A percentile compares a stretch with the other conserved stretches of the same genome.
Evolutionary conservation across 2,113 vertebrate genomes (phyloP).

Genomic region (Brachypodius melanocephalos): DNA sequence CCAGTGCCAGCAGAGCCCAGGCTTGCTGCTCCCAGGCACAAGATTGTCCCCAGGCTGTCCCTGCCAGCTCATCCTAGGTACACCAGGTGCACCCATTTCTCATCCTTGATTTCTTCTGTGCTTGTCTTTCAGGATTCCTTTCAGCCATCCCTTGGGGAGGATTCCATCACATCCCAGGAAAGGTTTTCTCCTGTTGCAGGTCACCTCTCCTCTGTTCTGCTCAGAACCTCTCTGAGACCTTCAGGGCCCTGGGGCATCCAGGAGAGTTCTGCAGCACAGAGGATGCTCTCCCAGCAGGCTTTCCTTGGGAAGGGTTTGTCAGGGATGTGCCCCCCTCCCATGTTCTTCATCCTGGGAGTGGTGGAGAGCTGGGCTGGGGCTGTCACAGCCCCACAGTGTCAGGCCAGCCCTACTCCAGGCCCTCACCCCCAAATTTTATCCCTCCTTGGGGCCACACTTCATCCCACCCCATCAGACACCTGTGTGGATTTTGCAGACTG

Average conservation of each 20-base stretch:
- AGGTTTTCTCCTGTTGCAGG: background rate
- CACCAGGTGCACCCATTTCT: background rate
- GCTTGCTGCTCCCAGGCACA: background rate
- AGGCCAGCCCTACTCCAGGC: background rate
- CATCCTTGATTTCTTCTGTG: background rate
- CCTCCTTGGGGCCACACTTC: background rate
- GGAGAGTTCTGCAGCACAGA: background rate
- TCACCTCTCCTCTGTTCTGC: background rate
- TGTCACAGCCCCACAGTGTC: background rate
- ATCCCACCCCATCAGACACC: rapidly evolving
- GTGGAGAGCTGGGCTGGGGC: rapidly evolving
- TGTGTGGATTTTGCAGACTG: background rate
- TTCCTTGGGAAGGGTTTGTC: background rate
- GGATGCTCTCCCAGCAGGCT: background rate
- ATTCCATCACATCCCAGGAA: background rate
- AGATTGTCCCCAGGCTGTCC: background rate
- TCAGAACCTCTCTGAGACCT: background rate
- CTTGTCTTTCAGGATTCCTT: background rate
- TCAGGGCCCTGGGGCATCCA: background rate
- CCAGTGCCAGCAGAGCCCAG: background rate
- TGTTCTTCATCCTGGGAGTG: rapidly evolving
- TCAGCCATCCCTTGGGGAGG: background rate
- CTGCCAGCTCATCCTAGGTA: background rate
- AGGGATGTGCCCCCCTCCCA: background rate
- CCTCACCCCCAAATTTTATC: background rate